Evolutionary conservation across 2,888 invertebrate genomes (phyloP).

Genomic region (Drosophila tanythrix): DNA sequence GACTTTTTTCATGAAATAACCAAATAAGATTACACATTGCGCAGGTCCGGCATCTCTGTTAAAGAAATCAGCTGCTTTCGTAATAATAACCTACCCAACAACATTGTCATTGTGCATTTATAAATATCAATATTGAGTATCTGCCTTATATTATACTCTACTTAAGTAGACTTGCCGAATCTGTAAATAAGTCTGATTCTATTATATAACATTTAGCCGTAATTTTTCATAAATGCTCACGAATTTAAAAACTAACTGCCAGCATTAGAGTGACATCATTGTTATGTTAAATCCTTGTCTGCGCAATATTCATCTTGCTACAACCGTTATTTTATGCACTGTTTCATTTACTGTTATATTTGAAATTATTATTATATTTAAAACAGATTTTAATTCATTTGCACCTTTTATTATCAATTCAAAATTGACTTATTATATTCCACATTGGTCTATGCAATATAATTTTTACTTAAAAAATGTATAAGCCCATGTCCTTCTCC

Average conservation of each 20-base stretch:
- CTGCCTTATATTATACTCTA: background rate
- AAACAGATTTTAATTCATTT: background rate
- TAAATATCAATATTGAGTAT: background rate
- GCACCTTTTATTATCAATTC: constrained; percentile 1
- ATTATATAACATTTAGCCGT: background rate
- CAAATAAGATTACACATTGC: constrained; percentile 1
- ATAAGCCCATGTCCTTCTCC: background rate
- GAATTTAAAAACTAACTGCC: background rate
- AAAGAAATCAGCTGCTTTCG: background rate
- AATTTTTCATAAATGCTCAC: background rate
- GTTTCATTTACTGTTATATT: background rate
- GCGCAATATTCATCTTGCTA: background rate
- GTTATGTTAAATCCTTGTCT: background rate
- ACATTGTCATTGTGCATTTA: background rate
- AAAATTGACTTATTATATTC: constrained; percentile 7
- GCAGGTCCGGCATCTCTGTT: constrained; percentile 13
- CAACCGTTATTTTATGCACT: background rate
- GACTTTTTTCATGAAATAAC: background rate
- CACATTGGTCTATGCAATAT: background rate
- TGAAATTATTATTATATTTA: background rate
- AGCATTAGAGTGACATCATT: background rate
- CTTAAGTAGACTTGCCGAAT: background rate
- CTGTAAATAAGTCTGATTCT: background rate
- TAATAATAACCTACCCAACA: background rate
- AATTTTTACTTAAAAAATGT: background rate